Evolutionary conservation across 2,797 vertebrate species (phyloP).

Genomic region (Allobates femoralis): DNA sequence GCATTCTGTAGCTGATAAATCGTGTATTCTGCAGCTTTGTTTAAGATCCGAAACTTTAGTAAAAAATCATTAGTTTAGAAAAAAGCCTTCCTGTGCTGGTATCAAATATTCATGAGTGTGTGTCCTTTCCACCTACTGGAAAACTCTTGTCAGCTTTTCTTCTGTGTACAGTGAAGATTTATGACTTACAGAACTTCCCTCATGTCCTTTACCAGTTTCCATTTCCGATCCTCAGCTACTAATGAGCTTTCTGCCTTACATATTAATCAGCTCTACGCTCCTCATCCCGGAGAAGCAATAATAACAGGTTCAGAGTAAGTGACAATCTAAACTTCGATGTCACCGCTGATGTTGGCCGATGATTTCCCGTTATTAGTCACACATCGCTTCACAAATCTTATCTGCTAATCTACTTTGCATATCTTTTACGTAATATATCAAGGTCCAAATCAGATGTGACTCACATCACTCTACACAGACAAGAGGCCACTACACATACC

Average conservation of each 20-base stretch:
- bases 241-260: neutral
- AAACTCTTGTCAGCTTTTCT: slow-evolving; percentile 36
- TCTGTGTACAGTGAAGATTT: slow-evolving; percentile 33
- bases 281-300: neutral
- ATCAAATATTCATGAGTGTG: slow-evolving; percentile 42
- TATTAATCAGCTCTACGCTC: slow-evolving; percentile 11
- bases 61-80: slow-evolving; percentile 31
- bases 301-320: neutral
- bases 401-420: neutral
- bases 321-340: neutral
- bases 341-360: neutral
- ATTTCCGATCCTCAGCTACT: slow-evolving; percentile 30
- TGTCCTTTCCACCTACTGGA: slow-evolving; percentile 39
- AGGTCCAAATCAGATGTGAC: neutral
- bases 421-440: neutral
- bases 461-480: neutral
- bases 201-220: slow-evolving; percentile 27
- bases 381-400: neutral
- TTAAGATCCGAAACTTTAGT: slow-evolving; percentile 6
- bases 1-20: neutral
- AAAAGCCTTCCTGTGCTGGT: slow-evolving; percentile 24
- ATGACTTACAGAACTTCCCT: slow-evolving; percentile 24
- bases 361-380: neutral
- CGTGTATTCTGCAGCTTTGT: neutral
- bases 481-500: neutral